A percentile compares a stretch with the other conserved stretches of the same genome.
phyloP scores from a whole-genome alignment of 2,888 invertebrate genomes.

The Phaedon cochleariae region DNA sequence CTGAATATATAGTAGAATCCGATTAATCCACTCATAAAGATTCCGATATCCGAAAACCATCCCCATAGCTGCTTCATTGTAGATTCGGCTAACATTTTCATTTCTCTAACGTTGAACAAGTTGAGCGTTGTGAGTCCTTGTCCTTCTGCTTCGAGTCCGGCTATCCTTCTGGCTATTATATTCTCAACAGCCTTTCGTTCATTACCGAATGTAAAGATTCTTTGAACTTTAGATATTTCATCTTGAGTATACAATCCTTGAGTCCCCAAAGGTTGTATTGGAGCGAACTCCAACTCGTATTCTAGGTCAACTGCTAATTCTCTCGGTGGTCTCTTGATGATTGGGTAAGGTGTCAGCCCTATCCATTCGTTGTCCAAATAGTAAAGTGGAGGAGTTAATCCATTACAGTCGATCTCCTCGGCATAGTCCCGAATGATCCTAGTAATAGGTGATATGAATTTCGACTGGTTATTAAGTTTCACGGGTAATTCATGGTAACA shows the following conservation, averaged over 20 bases:
- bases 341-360: constrained; percentile 26
- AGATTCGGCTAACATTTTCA: constrained; percentile 25
- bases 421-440: constrained; percentile 35
- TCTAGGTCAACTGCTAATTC: constrained; percentile 20
- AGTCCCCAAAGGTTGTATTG: constrained; percentile 35
- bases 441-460: constrained; percentile 40
- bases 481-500: constrained; percentile 47
- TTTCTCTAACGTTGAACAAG: constrained; percentile 27
- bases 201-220: constrained; percentile 25
- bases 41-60: constrained; percentile 31
- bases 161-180: constrained; percentile 32
- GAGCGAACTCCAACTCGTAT: constrained; percentile 21
- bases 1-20: constrained; percentile 32
- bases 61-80: constrained; percentile 30
- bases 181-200: constrained; percentile 36
- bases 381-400: constrained; percentile 36
- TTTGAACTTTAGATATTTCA: constrained; percentile 31
- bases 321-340: constrained; percentile 12
- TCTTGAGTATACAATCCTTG: constrained; percentile 35
- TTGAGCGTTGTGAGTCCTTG: constrained; percentile 31
- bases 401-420: constrained; percentile 33
- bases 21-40: constrained; percentile 22
- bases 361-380: constrained; percentile 36
- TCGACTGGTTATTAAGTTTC: constrained; percentile 32
- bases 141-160: constrained; percentile 24